Evolutionary conservation across 2,797 vertebrate species (phyloP), one percentile per base, ranked within the genome.

Genomic region (Diceros bicornis): DNA sequence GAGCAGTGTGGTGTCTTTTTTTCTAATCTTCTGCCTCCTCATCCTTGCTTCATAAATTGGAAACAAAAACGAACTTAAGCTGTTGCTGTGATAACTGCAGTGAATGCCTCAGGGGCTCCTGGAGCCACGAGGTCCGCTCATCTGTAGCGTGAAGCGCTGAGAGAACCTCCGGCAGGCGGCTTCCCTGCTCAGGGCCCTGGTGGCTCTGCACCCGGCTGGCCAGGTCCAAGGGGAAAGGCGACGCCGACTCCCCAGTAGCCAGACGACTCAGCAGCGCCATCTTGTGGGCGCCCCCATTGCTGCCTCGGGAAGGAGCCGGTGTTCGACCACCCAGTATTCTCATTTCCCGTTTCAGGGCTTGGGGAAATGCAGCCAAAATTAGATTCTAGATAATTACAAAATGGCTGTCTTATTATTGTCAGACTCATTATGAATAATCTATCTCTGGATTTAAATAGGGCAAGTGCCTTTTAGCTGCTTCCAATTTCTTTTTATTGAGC

Each of bases 251-350:
- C 20, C 2, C 4, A 29, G 6, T 0, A 13, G 2, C 2, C 25
- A 4, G 50, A 1, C 1, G 79, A 84, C 94, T n/a, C 50, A 34
- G 59, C 29, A 74, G 83, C 72, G 29, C 77, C 97, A 5, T 71
- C 96, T 96, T 41, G 92, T 97, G 97, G 92, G 29, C 6, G 1
- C 69, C 27, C n/a, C 6, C 27, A 32, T 32, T 62, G 25, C 59
- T 47, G 23, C 21, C 81, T 37, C 23, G n/a, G 29, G 37, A 72
- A 18, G 20, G 32, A 5, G 32, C 32, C 61, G 12, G 25, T 9
- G 55, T 9, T 52, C 17, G 12, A 25, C 21, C 18, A 41, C 25
- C 29, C 37, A 6, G 6, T 4, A 16, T 52, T 59, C 62, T 83
- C 64, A 4, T 68, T 84, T 52, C 71, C 34, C 18, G 3, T 61